Base-by-base conservation (phyloP, 2,797 vertebrate genomes). In the Leptatherina wallacei region DNA sequence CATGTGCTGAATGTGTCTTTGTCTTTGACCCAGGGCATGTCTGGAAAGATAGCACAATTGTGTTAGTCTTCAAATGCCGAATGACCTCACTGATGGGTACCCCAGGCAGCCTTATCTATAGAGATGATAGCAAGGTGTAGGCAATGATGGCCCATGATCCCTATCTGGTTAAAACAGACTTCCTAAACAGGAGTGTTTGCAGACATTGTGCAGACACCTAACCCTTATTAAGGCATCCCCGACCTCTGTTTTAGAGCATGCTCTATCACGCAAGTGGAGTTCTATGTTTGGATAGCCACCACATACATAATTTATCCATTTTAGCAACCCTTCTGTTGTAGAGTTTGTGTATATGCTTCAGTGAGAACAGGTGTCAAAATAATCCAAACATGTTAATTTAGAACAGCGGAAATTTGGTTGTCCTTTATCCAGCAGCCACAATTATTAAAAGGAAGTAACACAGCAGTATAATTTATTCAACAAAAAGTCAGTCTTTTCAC, bases 111-210 rank as follows among this genome's bases (percentile, higher is more conserved):
- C 68, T 85, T 85, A 85, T 89, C 78, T 73, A 1, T 44, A 38
- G 65, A 73, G 75, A 56, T 75, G 82, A 87, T 63, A 73, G 62
- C 33, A 62, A 89, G 81, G 90, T 91, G 89, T 90, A 44, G 42
- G 77, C 59, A 84, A 42, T 73, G 73, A 87, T 76, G 78, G 68
- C 61, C 35, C 12, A 0, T 77, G 85, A 92, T 90, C 61, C 51
- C 78, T 86, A 85, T 92, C 88, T 72, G 65, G 64, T 63, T 75
- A 27, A 65, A 78, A 69, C 63, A 42, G 72, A 75, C 88, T 86
- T 88, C 81, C 83, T 83, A 74, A 70, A 83, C 57, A 60, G 80
- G 57, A 84, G 88, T 47, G 88, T 70, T 71, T 86, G 54, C 79
- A 75, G 82, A 89, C 44, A 2, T 14, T 36, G 58, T 65, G 47